Evolutionary conservation across 2,888 invertebrate genomes (phyloP).

Genomic region (Sialis lutaria): DNA sequence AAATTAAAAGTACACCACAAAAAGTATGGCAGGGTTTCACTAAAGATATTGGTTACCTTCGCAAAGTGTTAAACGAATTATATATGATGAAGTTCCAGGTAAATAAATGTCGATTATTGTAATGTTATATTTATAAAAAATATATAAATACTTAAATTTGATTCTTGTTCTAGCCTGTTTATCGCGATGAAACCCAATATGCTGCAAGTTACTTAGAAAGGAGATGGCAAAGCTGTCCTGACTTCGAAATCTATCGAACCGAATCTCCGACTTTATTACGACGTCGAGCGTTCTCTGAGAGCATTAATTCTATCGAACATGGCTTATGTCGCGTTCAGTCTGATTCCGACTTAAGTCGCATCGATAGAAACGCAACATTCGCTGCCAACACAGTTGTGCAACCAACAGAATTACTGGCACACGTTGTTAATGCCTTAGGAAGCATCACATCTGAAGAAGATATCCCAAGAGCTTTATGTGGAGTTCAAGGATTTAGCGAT

Average conservation of each 20-base stretch:
- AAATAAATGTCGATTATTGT: slow-evolving; percentile 11
- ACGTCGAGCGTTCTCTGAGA: slow-evolving; percentile 48
- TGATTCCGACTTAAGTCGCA: slow-evolving; percentile 59
- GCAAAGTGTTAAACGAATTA: slow-evolving; percentile 63
- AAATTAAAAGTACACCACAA: slow-evolving; percentile 61
- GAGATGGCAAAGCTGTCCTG: slow-evolving; percentile 53
- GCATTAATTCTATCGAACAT: slow-evolving; percentile 28
- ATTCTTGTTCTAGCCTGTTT: slow-evolving; percentile 47
- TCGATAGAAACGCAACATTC: slow-evolving; percentile 64
- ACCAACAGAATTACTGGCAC: slow-evolving; percentile 56
- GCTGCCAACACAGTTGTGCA: slow-evolving; percentile 52
- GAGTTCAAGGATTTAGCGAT: slow-evolving; percentile 54
- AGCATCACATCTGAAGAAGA: slow-evolving; percentile 24
- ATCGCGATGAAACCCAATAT: slow-evolving; percentile 38
- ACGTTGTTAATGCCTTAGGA: slow-evolving; percentile 62
- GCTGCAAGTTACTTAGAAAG: slow-evolving; percentile 20
- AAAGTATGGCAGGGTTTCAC: slow-evolving; percentile 61
- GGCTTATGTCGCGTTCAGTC: slow-evolving; percentile 42
- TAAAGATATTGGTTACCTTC: slow-evolving; percentile 52
- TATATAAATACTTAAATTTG: neutral
- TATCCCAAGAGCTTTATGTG: slow-evolving; percentile 17
- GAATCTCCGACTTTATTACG: slow-evolving; percentile 28
- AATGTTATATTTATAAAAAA: too few species aligned
- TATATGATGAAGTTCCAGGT: slow-evolving; percentile 70
- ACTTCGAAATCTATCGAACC: slow-evolving; percentile 43